Evolutionary conservation across 1,140 invertebrate genomes (phyloP), one percentile per base, ranked within the genome.

Genomic region (Diploscapter pachys): DNA sequence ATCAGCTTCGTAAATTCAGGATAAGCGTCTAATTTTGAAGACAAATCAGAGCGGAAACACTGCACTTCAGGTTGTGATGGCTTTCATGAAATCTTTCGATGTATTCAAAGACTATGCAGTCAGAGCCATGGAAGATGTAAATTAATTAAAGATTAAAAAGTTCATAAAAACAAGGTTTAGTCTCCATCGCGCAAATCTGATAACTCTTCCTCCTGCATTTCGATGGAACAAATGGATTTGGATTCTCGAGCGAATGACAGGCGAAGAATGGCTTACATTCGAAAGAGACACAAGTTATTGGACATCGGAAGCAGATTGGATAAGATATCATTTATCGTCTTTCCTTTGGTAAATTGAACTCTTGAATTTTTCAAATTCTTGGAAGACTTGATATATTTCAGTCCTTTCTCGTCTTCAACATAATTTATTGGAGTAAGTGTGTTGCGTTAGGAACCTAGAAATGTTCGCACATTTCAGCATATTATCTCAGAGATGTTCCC

Each of bases 401-500:
- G 71, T 64, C 52, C 5, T 78, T 78, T 62, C 13, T 78, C 68
- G 5, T 78, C 9, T 78, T 78, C 63, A 78, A 78, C 75, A 63
- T 78, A n/a, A 63, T 70, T 68, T 78, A 78, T 54, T 78, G 76
- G 76, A 76, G 59, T 31, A 31, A 31, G 31, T 31, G 31, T 31
- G 31, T 31, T 31, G 31, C 31, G 31, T 31, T 0, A 31, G 31
- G 31, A 31, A 31, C 31, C 31, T 31, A 31, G 31, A 31, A 31
- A 31, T 31, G 31, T 31, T 31, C 31, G 31, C 31, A 31, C 31
- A 31, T 31, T 31, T 31, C 31, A 31, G 31, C 31, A 31, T 31
- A 31, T 31, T 31, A 31, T 31, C 31, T 31, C 31, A 31, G 31
- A 31, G 31, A 31, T 1, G 31, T 31, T 31, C 31, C 31, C 31